phyloP scores from a whole-genome alignment of 2,888 invertebrate species.

The Cantharis rustica region DNA sequence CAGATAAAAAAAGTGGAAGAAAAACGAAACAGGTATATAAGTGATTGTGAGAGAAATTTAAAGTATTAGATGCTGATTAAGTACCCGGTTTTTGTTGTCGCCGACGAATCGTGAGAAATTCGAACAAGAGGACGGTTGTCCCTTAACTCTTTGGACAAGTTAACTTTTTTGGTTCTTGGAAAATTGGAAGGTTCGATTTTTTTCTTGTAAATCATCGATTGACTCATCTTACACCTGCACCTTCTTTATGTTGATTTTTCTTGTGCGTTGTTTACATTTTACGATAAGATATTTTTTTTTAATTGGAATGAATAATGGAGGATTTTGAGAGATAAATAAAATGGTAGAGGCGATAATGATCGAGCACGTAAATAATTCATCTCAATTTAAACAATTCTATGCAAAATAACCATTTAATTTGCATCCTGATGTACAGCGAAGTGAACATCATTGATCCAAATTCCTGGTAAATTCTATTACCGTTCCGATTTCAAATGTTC shows the following conservation, averaged over 20 bases:
- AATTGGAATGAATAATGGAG: not conserved
- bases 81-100: conserved; percentile 30
- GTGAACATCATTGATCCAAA: conserved; percentile 31
- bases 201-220: not conserved
- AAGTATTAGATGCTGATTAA: conserved; percentile 11
- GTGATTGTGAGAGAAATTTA: not conserved
- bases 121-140: conserved; percentile 26
- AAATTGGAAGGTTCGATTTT: not conserved
- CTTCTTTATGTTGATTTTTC: not conserved
- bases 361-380: conserved; percentile 24
- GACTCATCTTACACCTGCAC: not conserved
- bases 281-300: not conserved
- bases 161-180: not conserved
- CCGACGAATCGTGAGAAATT: conserved; percentile 37
- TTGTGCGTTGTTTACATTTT: not conserved
- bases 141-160: not conserved
- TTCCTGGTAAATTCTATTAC: conserved; percentile 30
- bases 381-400: conserved; percentile 31
- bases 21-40: not conserved
- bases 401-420: conserved; percentile 31
- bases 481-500: conserved; percentile 33
- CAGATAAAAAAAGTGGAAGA: not conserved
- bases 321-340: not conserved
- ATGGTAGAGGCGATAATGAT: conserved; percentile 10
- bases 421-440: conserved; percentile 30